phyloP scores from a whole-genome alignment of 1,140 invertebrate genomes.

The Drosophila busckii region DNA sequence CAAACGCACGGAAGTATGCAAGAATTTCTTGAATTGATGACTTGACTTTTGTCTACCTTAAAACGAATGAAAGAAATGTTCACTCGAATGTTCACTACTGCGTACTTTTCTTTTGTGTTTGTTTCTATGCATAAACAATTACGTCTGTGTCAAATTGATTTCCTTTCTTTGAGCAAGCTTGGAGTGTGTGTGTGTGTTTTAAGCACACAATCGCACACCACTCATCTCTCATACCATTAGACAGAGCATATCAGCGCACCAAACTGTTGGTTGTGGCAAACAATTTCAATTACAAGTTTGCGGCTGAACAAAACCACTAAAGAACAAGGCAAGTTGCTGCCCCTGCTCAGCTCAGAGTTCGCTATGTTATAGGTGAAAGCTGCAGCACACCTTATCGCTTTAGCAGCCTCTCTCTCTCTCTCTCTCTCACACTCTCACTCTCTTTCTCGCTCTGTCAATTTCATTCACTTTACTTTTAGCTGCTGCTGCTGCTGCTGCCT shows the following conservation, averaged over 20 bases:
- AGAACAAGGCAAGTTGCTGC: constrained; percentile 18
- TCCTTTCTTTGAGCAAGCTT: too few relatives aligned
- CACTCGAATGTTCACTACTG: too few relatives aligned
- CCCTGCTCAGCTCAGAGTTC: constrained; percentile 43
- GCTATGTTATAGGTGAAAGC: constrained; percentile 6
- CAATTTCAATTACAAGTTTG: constrained; percentile 68
- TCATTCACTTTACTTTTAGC: too few relatives aligned
- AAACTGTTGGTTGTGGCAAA: constrained; percentile 45
- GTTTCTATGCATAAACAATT: constrained; percentile 54
- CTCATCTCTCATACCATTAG: background rate
- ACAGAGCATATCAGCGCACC: constrained; percentile 26
- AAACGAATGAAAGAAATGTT: too few relatives aligned
- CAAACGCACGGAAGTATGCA: too few relatives aligned
- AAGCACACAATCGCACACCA: constrained; percentile 14
- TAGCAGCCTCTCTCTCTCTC: background rate
- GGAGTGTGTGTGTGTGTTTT: too few relatives aligned
- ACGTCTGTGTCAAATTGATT: constrained; percentile 64
- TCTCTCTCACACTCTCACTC: background rate
- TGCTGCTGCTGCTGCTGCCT: too few relatives aligned
- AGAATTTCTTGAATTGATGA: too few relatives aligned
- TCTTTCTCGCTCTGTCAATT: background rate
- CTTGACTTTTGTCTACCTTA: too few relatives aligned
- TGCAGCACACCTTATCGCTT: background rate
- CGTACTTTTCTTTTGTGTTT: too few relatives aligned
- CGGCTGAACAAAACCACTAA: constrained; percentile 4